Evolutionary conservation across 2,888 invertebrate genomes (phyloP), one percentile per base, ranked within the genome.

Genomic region (Mellilla xanthometata): DNA sequence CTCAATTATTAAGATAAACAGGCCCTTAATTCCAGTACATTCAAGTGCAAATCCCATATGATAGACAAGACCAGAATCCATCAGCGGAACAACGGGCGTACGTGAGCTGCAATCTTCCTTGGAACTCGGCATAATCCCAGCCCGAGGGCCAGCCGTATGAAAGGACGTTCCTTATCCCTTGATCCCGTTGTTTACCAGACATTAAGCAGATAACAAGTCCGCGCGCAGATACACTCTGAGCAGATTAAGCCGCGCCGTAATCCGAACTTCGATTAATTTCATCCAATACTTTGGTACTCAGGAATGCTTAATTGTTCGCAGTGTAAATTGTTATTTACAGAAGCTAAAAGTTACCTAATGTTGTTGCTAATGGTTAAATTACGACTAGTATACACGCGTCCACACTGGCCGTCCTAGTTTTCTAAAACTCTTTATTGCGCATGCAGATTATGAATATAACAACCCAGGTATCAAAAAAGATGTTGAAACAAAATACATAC

Each of bases 171-270:
- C 86, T 87, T 87, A 89, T 89, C 89, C 88, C 84, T 88, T 89
- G 87, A 90, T 88, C 89, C 90, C 75, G 87, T 89, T 90, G 90
- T 90, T 90, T 89, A 90, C 90, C 90, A 90, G 89, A 90, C 90
- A 90, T 90, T 90, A 89, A 90, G 82, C 90, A 90, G 90, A 90
- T 90, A 90, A 87, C 88, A 85, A 88, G 82, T 88, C 88, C 83
- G 76, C 86, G 86, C 84, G 78, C 82, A 74, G 86, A 88, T 87
- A 86, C 80, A 79, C 77, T 78, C 80, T 79, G 75, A 75, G 75
- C 80, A 87, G 87, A 88, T 87, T 88, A 88, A 80, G 77, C 84
- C 79, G 73, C 81, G 74, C 75, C 76, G n/a, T 88, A 88, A 88
- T 84, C 88, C 86, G 72, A 78, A 84, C 81, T 88, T 88, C 88